Conservation (phyloP, 2,113 vertebrate species). For the Callorhinus ursinus region DNA sequence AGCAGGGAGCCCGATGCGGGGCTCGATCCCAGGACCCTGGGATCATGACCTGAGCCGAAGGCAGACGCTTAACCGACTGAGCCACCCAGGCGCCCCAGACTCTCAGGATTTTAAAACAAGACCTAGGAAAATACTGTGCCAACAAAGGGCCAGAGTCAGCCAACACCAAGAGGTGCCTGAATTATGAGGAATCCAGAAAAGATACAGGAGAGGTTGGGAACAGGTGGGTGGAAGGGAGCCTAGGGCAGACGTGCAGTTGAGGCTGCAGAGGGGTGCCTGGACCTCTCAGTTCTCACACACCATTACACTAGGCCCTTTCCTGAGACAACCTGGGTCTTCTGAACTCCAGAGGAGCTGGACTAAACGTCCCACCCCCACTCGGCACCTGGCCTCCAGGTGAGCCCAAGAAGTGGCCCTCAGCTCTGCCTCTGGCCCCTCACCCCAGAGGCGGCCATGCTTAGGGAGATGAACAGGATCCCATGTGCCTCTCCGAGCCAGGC, state of each 20-base stretch:
- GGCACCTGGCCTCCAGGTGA: neutral
- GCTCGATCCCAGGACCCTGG: no score
- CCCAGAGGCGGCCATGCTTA: neutral
- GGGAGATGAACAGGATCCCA: neutral
- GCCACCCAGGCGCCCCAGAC: no score
- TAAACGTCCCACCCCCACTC: neutral
- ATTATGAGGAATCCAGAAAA: neutral
- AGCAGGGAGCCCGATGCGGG: no score
- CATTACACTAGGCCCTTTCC: neutral
- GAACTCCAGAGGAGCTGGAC: neutral
- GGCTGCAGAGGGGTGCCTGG: neutral
- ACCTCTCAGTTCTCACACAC: neutral
- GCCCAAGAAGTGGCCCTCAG: neutral
- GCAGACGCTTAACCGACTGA: no score
- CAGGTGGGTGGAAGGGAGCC: rapidly evolving
- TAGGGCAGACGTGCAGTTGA: neutral
- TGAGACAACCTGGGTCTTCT: neutral
- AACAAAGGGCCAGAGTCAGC: neutral
- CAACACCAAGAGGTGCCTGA: neutral
- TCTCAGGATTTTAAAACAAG: neutral
- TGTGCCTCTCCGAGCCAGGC: neutral
- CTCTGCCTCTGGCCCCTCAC: neutral
- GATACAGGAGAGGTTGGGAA: neutral
- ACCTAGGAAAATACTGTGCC: neutral
- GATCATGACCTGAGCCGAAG: no score